These are phyloP conservation scores for Macaria liturata DNA, from an alignment of 2,888 invertebrate species.

Conservation along the genomic window DNA sequence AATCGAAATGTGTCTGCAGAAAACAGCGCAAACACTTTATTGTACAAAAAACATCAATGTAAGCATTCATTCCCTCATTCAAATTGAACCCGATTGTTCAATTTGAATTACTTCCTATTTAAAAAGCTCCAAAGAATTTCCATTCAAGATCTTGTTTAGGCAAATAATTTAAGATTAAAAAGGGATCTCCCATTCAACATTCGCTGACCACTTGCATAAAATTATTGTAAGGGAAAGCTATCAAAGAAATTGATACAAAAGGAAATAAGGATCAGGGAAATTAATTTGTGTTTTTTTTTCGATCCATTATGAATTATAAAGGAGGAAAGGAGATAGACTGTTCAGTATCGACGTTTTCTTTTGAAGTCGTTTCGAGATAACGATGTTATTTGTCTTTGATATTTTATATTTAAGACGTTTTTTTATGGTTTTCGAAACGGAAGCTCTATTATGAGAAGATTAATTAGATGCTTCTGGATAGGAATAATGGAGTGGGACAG, in stretches of 20 bases:
- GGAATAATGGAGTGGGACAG: conserved; percentile 10
- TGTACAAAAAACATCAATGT: not conserved
- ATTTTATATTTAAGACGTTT: conserved; percentile 51
- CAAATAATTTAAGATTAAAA: conserved; percentile 72
- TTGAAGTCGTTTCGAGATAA: conserved; percentile 68
- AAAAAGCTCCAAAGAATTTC: conserved; percentile 20
- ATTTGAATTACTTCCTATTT: conserved; percentile 16
- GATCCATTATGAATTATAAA: conserved; percentile 33
- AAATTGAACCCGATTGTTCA: conserved; percentile 6
- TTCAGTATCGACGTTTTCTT: conserved; percentile 66
- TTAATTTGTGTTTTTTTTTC: conserved; percentile 70
- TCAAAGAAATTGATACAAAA: conserved; percentile 69
- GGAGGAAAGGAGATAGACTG: conserved; percentile 27
- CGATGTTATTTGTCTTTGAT: conserved; percentile 72
- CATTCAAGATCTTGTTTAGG: conserved; percentile 36
- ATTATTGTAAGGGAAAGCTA: conserved; percentile 70
- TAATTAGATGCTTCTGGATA: conserved; percentile 32
- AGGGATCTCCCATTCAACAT: conserved; percentile 53
- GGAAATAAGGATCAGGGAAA: conserved; percentile 58
- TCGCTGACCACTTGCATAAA: conserved; percentile 79
- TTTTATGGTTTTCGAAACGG: conserved; percentile 37
- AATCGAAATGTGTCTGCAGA: too few relatives aligned
- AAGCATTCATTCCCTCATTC: not conserved
- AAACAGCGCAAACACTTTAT: too few relatives aligned
- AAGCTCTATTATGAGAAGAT: conserved; percentile 36